A percentile compares a stretch with the other conserved stretches of the same genome.
phyloP scores from a whole-genome alignment of 2,113 vertebrate genomes.

The Cephalopterus ornatus region DNA sequence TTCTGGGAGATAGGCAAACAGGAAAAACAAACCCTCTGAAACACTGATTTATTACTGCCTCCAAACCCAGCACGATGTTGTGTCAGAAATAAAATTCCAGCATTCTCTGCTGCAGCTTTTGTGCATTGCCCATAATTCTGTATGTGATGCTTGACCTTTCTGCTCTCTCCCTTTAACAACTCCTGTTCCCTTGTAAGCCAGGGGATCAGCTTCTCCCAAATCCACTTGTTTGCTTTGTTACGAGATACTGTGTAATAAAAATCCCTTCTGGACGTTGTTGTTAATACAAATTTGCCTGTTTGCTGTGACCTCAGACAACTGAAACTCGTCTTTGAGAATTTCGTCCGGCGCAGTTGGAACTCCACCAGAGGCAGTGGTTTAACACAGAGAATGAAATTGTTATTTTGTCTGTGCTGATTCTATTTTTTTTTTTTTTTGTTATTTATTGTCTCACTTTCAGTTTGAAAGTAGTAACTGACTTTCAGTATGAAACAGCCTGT shows the following conservation, averaged over 20 bases:
- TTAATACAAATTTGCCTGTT: neutral
- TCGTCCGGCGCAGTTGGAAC: neutral
- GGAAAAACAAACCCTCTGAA: slow-evolving; percentile 47
- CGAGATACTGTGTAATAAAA: neutral
- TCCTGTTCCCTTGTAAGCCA: neutral
- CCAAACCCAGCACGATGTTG: neutral
- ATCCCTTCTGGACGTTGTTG: neutral
- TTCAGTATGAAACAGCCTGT: neutral
- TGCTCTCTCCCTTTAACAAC: neutral
- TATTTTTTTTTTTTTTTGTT: neutral
- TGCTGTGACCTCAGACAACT: neutral
- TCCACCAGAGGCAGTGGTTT: neutral
- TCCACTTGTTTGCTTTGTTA: neutral
- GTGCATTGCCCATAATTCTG: neutral
- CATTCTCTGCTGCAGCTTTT: neutral
- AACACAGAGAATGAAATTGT: neutral
- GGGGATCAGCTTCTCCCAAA: neutral
- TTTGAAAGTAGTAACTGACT: neutral
- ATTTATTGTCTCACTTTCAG: neutral
- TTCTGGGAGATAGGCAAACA: slow-evolving; percentile 43
- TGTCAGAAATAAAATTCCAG: slow-evolving; percentile 18
- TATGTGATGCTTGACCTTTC: neutral
- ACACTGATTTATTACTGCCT: slow-evolving; percentile 37
- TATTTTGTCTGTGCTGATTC: neutral
- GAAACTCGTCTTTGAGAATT: neutral